Evolutionary conservation across 2,113 vertebrate species (phyloP), one percentile per base, ranked within the genome.

Genomic region (Hippolais icterina): DNA sequence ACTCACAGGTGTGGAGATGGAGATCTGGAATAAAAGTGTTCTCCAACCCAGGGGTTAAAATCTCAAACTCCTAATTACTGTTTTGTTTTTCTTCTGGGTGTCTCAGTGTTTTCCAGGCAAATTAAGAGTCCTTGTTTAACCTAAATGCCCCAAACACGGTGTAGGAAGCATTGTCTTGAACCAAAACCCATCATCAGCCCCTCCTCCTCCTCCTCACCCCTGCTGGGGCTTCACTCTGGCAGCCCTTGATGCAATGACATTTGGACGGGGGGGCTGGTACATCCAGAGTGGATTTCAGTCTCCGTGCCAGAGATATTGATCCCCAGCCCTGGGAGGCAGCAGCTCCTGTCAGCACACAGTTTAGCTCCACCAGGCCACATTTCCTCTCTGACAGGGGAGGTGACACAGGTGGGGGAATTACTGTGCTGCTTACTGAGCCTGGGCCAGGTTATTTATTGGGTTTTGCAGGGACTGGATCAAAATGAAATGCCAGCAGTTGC

Each of bases 41-140:
- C 46, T 69, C 63, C 44, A n/a, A 0, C 0, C 0, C 0, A 44
- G 23, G 20, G 21, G 3, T 47, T 57, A 50, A 71, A 86, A 25
- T 24, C 16, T 72, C 77, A 49, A 28, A 28, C 15, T 60, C 56
- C 24, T 50, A 21, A 54, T 8, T 59, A 37, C 35, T 60, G 8
- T 15, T 54, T 78, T 12, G 19, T 56, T 56, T 56, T 41, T 6
- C 4, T 63, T 72, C 46, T 29, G 21, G 3, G 8, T 71, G 53
- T 79, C 53, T 56, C 60, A 10, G 0, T 7, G 11, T 22, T 79
- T 71, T 1, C 25, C 39, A 44, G 28, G 4, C 49, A 69, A 57
- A 76, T 68, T 33, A 46, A 20, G 31, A 69, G 13, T 13, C 46
- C 12, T 21, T 2, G 21, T 31, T 69, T 41, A 29, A 21, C 6